phyloP scores from a whole-genome alignment of 2,797 vertebrate genomes.

The Argya squamiceps region DNA sequence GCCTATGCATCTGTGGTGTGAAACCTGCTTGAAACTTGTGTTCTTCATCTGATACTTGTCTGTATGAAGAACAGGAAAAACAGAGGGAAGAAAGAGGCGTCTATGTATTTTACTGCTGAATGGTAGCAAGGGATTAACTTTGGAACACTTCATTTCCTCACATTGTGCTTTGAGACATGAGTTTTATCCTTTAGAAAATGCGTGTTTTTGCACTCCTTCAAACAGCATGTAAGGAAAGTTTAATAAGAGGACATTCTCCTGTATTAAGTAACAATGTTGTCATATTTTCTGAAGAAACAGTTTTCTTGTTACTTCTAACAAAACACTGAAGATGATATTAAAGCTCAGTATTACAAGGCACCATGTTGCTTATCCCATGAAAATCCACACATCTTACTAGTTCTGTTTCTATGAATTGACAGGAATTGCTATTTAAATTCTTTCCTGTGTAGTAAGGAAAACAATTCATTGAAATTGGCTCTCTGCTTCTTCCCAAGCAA shows the following conservation, averaged over 20 bases:
- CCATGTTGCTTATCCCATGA: background rate
- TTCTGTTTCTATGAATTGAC: constrained; percentile 30
- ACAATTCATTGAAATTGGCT: constrained; percentile 49
- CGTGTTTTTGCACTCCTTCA: constrained; percentile 12
- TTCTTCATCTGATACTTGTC: constrained; percentile 22
- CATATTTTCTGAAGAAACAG: background rate
- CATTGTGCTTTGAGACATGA: constrained; percentile 69
- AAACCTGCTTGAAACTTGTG: constrained; percentile 1
- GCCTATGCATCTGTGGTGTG: background rate
- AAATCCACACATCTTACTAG: constrained; percentile 7
- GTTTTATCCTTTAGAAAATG: constrained; percentile 35
- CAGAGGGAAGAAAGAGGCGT: constrained; percentile 67
- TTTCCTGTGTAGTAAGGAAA: constrained; percentile 46
- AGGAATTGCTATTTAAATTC: constrained; percentile 65
- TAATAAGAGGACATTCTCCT: background rate
- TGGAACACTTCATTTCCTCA: constrained; percentile 72
- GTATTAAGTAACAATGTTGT: background rate
- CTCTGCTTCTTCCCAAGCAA: background rate
- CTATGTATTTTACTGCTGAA: constrained; percentile 59
- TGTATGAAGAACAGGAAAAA: constrained; percentile 66
- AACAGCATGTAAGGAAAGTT: background rate
- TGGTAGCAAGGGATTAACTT: constrained; percentile 74
- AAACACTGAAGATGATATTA: background rate
- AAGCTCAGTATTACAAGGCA: background rate
- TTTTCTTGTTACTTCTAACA: background rate